Evolutionary conservation across 2,888 invertebrate genomes (phyloP).

Genomic region (Mesoligia furuncula): DNA sequence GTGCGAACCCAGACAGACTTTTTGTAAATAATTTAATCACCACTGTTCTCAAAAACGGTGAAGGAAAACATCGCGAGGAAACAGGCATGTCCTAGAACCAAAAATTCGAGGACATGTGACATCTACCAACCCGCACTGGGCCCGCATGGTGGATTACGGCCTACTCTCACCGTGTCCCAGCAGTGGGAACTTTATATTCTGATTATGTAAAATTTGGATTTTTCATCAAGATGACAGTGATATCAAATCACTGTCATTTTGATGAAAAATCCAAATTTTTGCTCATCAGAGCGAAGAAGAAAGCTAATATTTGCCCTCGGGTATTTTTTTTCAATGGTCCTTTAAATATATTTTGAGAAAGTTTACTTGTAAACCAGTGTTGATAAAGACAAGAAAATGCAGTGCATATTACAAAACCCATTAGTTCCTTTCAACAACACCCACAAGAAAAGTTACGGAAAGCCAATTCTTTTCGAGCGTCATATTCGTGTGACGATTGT

Average conservation of each 20-base stretch:
- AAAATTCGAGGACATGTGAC: not conserved
- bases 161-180: too few relatives aligned
- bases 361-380: not conserved
- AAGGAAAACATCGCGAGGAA: not conserved
- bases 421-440: not conserved
- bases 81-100: not conserved
- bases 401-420: not conserved
- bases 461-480: not conserved
- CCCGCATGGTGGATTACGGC: too few relatives aligned
- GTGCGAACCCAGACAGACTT: not conserved
- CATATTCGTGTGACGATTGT: not conserved
- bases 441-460: too few relatives aligned
- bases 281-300: not conserved
- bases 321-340: not conserved
- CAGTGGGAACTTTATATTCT: too few relatives aligned
- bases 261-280: too few relatives aligned
- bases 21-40: not conserved
- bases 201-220: too few relatives aligned
- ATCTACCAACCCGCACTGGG: too few relatives aligned
- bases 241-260: too few relatives aligned
- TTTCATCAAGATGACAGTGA: too few relatives aligned
- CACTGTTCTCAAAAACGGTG: not conserved
- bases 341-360: not conserved
- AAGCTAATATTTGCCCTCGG: not conserved
- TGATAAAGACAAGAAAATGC: not conserved